Percentiles rank a stretch among this genome's conserved stretches.
Conservation (phyloP, 2,888 invertebrate species). For the Stenichneumon culpator region DNA sequence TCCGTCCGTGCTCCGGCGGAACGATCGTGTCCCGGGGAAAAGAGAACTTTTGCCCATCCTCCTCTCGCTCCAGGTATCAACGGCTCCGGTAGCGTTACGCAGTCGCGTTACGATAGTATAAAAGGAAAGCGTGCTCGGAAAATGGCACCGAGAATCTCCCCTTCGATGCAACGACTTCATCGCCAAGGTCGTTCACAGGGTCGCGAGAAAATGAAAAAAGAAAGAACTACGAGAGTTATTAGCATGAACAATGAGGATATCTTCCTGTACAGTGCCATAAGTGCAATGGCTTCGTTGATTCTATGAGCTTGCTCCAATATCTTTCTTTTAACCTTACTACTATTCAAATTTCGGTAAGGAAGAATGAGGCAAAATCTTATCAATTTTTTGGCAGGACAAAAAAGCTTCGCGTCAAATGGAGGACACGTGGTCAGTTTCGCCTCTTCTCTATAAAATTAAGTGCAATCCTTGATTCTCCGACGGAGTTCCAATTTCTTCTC, state of each 20-base stretch:
- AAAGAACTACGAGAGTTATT: not conserved
- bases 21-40: constrained; percentile 60
- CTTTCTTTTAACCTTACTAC: too few species aligned
- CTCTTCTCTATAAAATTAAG: too few species aligned
- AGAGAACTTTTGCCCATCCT: constrained; percentile 54
- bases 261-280: not conserved
- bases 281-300: not conserved
- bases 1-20: constrained; percentile 59
- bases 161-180: constrained; percentile 47
- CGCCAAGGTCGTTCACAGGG: constrained; percentile 32
- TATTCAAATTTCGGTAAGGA: too few species aligned
- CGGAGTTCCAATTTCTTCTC: not conserved
- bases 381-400: too few species aligned
- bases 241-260: not conserved
- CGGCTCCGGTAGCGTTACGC: not conserved
- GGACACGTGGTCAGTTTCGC: too few species aligned
- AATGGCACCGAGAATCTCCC: constrained; percentile 49
- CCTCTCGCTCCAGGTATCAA: constrained; percentile 37
- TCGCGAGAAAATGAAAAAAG: constrained; percentile 20
- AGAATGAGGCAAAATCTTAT: too few species aligned
- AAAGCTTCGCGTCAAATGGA: too few species aligned
- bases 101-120: constrained; percentile 42
- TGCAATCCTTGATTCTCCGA: not conserved
- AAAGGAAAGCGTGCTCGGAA: constrained; percentile 45
- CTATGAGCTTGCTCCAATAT: not conserved